Evolutionary conservation across 2,797 vertebrate species (phyloP).

Genomic region (Chloroceryle inda): DNA sequence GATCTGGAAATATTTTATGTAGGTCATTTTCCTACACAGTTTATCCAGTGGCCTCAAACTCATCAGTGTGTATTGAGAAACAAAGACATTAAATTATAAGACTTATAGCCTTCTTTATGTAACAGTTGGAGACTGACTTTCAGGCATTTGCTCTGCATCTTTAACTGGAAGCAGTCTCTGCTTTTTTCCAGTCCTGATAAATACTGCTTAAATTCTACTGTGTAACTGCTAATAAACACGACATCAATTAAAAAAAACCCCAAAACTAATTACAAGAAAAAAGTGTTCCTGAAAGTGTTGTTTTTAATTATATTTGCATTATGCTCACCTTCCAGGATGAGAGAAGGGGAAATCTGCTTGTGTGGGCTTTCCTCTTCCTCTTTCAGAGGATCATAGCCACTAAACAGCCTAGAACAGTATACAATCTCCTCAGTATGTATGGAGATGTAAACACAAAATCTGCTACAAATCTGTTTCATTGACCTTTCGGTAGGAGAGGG

Average conservation of each 20-base stretch:
- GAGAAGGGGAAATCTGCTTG: neutral
- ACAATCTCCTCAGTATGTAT: neutral
- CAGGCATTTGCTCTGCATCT: neutral
- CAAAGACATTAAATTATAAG: neutral
- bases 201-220: neutral
- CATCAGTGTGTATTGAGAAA: neutral
- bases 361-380: neutral
- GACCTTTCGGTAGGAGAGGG: neutral
- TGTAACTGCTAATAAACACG: neutral
- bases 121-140: neutral
- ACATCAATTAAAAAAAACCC: neutral
- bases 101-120: neutral
- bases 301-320: neutral
- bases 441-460: neutral
- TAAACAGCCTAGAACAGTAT: neutral
- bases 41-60: neutral
- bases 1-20: conserved; percentile 11
- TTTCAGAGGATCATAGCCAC: neutral
- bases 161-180: neutral
- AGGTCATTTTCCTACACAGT: neutral
- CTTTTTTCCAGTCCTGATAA: neutral
- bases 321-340: neutral
- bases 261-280: neutral
- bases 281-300: neutral
- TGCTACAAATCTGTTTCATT: neutral